These are phyloP conservation scores for Sardina pilchardus DNA, from an alignment of 2,113 vertebrate species.

Conservation along the genomic window DNA sequence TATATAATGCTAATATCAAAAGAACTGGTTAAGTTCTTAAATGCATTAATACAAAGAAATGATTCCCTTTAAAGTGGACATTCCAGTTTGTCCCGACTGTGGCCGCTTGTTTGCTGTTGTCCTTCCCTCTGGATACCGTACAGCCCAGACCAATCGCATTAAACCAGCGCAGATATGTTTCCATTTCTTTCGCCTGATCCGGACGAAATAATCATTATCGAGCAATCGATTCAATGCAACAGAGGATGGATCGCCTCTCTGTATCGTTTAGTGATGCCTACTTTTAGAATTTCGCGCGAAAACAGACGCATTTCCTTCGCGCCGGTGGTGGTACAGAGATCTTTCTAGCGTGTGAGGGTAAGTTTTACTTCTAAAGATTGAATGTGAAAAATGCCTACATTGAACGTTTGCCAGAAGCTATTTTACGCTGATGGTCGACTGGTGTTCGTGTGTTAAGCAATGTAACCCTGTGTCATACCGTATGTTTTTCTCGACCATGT, in stretches of 20 bases:
- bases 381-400: background rate
- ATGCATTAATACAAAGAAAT: background rate
- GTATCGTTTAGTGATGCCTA: slow-evolving; percentile 58
- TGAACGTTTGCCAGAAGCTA: background rate
- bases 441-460: background rate
- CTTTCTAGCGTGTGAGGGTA: background rate
- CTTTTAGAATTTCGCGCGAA: slow-evolving; percentile 65
- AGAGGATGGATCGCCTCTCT: background rate
- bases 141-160: slow-evolving; percentile 20
- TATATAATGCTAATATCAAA: too few species aligned
- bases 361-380: background rate
- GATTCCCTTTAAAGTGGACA: background rate
- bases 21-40: background rate
- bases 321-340: background rate
- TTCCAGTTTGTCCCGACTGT: background rate
- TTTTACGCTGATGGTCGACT: background rate
- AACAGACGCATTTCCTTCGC: slow-evolving; percentile 41
- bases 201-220: slow-evolving; percentile 42
- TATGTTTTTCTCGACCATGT: too few species aligned
- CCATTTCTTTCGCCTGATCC: slow-evolving; percentile 27
- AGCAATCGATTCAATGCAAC: slow-evolving; percentile 38
- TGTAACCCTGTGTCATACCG: background rate
- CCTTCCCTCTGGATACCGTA: background rate
- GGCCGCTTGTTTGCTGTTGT: background rate
- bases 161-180: slow-evolving; percentile 48